These are phyloP conservation scores for Premnoplex brunnescens DNA, from an alignment of 2,797 vertebrate genomes.

Conservation along the genomic window DNA sequence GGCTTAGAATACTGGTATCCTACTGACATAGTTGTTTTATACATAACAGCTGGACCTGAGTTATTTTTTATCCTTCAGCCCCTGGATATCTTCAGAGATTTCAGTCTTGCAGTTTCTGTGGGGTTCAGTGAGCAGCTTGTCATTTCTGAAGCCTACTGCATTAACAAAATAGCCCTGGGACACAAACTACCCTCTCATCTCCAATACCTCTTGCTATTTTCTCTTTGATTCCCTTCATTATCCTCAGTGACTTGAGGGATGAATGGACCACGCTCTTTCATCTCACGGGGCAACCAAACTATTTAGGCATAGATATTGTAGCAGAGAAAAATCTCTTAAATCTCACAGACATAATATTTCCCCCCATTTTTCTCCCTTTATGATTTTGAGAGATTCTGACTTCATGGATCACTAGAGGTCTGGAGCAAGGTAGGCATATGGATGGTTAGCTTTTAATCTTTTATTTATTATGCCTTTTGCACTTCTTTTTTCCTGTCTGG, in stretches of 20 bases:
- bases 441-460: neutral
- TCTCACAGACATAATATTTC: neutral
- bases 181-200: neutral
- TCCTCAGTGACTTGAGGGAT: neutral
- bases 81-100: neutral
- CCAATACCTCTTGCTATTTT: neutral
- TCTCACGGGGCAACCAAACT: neutral
- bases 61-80: neutral
- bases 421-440: neutral
- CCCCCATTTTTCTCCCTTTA: accelerated
- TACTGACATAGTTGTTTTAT: neutral
- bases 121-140: neutral
- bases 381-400: neutral
- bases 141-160: neutral
- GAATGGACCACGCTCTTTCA: neutral
- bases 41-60: neutral
- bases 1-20: neutral
- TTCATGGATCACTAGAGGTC: neutral
- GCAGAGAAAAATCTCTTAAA: neutral
- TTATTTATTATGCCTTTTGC: neutral
- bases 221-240: neutral
- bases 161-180: neutral
- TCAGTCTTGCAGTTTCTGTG: neutral
- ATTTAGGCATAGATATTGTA: neutral
- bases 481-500: neutral